Evolutionary conservation across 2,113 vertebrate species (phyloP), one percentile per base, ranked within the genome.

Genomic region (Brevimyrus niger): DNA sequence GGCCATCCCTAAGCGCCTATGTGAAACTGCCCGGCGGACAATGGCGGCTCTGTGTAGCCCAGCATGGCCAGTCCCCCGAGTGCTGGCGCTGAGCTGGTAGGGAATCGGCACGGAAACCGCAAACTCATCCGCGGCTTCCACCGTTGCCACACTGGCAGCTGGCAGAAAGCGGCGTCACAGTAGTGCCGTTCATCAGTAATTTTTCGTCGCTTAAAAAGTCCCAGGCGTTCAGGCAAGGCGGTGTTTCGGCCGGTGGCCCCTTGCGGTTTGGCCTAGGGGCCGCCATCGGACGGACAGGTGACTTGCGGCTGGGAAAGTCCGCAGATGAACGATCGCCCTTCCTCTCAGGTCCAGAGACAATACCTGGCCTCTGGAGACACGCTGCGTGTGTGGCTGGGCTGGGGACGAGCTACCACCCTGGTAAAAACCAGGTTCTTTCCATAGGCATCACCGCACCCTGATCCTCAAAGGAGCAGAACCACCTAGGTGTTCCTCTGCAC

Each of bases 381-480:
- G 27, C 13, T 38, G 38, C 38, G 3, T 88, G 85, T 23, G 86
- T 82, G 69, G 44, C 23, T 73, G 65, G 27, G 65, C 35, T n/a
- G 1, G 31, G 11, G 23, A 11, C 38, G 10, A 35, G 9, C 84
- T 51, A 9, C 15, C 27, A n/a, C 44, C 42, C 27, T 10, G 0
- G 1, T 53, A 53, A 53, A 4, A 48, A 51, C 80, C 48, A 90
- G 89, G 89, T 87, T 90, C 85, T 90, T 90, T 90, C 89, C 89
- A 87, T 31, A 2, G 47, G 83, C 44, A 58, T 80, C 31, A 51
- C 73, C 35, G 4, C 51, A 44, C 35, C 38, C 48, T 23, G 27
- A 50, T 76, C 73, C 35, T 69, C 61, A 69, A 69, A 13, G n/a
- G 61, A 31, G 35, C 35, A 80, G 73, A 35, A 38, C 13, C 15